Conservation (phyloP, 2,113 vertebrate species). For the Rattus rattus region DNA sequence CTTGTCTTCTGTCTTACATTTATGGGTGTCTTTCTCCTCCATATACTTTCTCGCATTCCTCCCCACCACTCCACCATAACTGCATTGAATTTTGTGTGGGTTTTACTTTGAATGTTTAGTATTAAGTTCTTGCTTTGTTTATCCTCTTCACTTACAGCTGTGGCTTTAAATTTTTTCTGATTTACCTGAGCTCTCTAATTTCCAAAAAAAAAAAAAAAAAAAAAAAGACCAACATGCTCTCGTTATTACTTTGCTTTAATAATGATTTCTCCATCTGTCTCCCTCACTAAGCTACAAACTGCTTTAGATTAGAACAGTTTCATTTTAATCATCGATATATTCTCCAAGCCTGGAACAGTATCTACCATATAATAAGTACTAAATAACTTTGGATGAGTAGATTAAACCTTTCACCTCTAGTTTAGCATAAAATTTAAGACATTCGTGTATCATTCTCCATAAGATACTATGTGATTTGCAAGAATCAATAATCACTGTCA, state of each 20-base stretch:
- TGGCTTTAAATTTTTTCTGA: background rate
- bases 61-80: background rate
- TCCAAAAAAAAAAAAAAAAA: background rate
- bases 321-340: conserved; percentile 59
- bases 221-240: background rate
- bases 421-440: conserved; percentile 68
- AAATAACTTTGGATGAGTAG: conserved; percentile 55
- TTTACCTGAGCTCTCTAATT: background rate
- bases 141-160: background rate
- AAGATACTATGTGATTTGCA: conserved; percentile 45
- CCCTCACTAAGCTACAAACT: conserved; percentile 37
- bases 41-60: background rate
- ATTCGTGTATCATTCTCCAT: background rate
- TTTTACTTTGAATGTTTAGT: conserved; percentile 12
- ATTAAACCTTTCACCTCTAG: conserved; percentile 45
- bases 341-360: conserved; percentile 11
- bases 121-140: conserved; percentile 44
- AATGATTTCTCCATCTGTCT: conserved; percentile 53
- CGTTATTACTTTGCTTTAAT: conserved; percentile 38
- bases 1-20: background rate
- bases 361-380: conserved; percentile 4
- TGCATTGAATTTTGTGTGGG: background rate
- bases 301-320: conserved; percentile 61
- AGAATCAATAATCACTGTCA: conserved; percentile 59
- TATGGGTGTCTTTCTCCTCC: background rate